A percentile compares a stretch with the other conserved stretches of the same genome.
phyloP scores from a whole-genome alignment of 2,797 vertebrate genomes.

The Phaenicophaeus curvirostris region DNA sequence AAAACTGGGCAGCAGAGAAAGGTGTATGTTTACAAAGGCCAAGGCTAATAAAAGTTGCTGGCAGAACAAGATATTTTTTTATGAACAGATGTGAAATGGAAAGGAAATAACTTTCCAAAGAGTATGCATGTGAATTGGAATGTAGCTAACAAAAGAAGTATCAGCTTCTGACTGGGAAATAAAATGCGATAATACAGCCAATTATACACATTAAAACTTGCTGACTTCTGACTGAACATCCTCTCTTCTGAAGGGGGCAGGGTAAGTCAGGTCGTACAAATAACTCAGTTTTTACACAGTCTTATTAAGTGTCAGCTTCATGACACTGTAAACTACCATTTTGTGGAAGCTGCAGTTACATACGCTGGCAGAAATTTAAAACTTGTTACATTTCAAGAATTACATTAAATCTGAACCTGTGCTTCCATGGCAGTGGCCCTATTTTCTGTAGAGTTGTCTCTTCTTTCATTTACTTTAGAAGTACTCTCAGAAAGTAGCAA shows the following conservation, averaged over 20 bases:
- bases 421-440: neutral
- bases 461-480: neutral
- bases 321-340: neutral
- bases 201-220: neutral
- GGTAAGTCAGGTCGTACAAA: neutral
- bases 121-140: neutral
- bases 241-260: neutral
- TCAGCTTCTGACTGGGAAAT: neutral
- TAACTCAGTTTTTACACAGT: neutral
- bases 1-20: neutral
- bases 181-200: neutral
- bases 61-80: neutral
- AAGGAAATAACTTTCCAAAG: neutral
- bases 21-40: neutral
- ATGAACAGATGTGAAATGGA: neutral
- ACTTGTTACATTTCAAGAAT: neutral
- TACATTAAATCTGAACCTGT: neutral
- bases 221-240: neutral
- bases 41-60: neutral
- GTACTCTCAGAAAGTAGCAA: neutral
- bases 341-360: neutral
- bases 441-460: neutral
- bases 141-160: neutral
- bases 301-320: neutral
- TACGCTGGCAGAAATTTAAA: neutral